Evolutionary conservation across 2,113 vertebrate species (phyloP), one percentile per base, ranked within the genome.

Genomic region (Phyllopteryx taeniolatus): DNA sequence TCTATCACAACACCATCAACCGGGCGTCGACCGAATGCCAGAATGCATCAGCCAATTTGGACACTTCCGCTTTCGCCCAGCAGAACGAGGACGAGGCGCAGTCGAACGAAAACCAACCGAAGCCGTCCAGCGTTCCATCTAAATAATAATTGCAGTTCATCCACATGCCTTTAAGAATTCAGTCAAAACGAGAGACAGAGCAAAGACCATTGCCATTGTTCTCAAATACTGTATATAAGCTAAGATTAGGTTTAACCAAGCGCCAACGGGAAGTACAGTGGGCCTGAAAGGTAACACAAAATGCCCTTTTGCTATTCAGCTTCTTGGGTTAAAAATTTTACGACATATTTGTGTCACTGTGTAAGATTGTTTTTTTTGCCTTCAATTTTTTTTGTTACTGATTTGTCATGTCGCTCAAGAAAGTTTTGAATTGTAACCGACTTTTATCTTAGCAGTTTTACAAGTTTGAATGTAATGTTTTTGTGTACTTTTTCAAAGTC

Each of bases 1-100:
- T 93, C 53, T 93, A 92, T 78, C 82, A 84, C 12, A 92, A 90
- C 78, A 70, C 79, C 27, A 27, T n/a, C 7, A 83, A 83, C 47
- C 66, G 77, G 68, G 17, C 31, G 35, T 56, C 74, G 64, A 70
- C 57, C 59, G 71, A 82, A 10, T 90, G 91, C 72, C 81, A 88
- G 65, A 93, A 92, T 19, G 6, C 70, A 39, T 0, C 54, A 0
- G 13, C 44, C 15, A 0, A 74, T 63, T 13, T 63, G 61, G 83
- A 86, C n/a, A 64, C 81, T 47, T 81, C 76, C 1, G 56, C 77
- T 0, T 61, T 77, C 67, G 46, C 69, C 5, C 79, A 74, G 56
- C 67, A 73, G 39, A 72, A 59, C 0, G 72, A 79, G 47, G 74
- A 14, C 68, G 61, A 72, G 49, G 54, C 42, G 0, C 43, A 47